A percentile compares a stretch with the other conserved stretches of the same genome.
phyloP scores from a whole-genome alignment of 1,140 invertebrate genomes.

The Parapsyche elsis region DNA sequence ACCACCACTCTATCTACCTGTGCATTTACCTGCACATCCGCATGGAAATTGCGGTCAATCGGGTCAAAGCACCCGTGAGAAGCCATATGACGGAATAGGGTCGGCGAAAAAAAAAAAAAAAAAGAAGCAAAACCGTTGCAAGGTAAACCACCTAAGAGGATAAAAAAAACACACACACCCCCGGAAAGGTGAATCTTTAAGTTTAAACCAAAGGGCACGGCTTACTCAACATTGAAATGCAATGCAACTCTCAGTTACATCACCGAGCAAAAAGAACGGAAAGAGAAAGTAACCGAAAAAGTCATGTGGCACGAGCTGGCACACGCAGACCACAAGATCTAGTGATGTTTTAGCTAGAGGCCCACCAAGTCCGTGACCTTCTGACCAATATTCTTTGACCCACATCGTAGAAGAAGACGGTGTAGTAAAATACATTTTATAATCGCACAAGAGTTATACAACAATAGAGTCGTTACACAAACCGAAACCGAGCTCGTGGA shows the following conservation, averaged over 20 bases:
- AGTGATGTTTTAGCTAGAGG: not conserved
- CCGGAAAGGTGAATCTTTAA: not conserved
- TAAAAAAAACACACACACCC: not conserved
- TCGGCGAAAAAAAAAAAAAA: not conserved
- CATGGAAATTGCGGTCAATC: not conserved
- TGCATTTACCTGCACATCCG: not conserved
- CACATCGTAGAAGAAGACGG: not conserved
- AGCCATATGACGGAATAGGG: not conserved
- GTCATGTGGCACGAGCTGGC: not conserved
- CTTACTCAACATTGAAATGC: not conserved
- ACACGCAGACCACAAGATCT: not conserved
- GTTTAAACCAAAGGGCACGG: not conserved
- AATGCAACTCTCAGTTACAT: not conserved
- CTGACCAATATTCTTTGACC: slow-evolving; percentile 42
- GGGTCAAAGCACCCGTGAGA: not conserved
- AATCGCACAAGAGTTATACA: too few species aligned
- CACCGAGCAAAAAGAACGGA: slow-evolving; percentile 8
- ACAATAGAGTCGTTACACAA: too few species aligned
- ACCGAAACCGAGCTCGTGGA: too few species aligned
- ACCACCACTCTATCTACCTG: not conserved
- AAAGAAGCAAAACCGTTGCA: not conserved
- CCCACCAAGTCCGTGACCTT: slow-evolving; percentile 38
- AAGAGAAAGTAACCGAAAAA: slow-evolving; percentile 14
- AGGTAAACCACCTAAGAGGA: not conserved
- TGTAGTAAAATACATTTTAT: not conserved